Evolutionary conservation across 2,888 invertebrate species (phyloP).

Genomic region (Aspidiotus destructor): DNA sequence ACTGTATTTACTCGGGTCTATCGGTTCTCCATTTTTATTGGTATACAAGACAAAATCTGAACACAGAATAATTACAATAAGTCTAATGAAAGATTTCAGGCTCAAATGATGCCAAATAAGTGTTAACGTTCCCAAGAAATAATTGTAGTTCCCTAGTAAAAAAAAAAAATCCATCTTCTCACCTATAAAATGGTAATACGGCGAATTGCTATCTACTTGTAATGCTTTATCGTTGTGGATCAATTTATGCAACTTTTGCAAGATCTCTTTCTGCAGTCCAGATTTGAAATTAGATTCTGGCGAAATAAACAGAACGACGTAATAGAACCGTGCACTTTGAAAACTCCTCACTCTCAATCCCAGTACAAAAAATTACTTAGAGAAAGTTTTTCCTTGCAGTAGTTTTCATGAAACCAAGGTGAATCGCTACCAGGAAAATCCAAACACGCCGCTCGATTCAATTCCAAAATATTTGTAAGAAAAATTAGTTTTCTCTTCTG

Average conservation of each 20-base stretch:
- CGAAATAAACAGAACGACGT: constrained; percentile 31
- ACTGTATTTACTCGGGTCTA: constrained; percentile 7
- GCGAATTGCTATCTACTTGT: constrained; percentile 41
- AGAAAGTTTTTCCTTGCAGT: constrained; percentile 46
- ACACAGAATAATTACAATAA: not conserved
- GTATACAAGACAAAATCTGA: constrained; percentile 10
- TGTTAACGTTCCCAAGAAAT: too few relatives aligned
- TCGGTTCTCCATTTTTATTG: not conserved
- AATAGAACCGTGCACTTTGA: constrained; percentile 2
- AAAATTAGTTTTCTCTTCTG: constrained; percentile 51
- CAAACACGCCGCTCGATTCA: constrained; percentile 54
- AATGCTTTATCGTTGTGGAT: constrained; percentile 39
- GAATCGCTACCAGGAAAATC: constrained; percentile 54
- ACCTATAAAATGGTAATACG: constrained; percentile 46
- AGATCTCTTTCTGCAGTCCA: constrained; percentile 37
- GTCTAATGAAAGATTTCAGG: too few relatives aligned
- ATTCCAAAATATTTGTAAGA: constrained; percentile 50
- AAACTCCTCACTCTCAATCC: not conserved
- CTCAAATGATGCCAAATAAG: too few relatives aligned
- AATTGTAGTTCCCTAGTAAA: constrained; percentile 31
- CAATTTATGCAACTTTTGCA: constrained; percentile 38
- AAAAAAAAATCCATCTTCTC: constrained; percentile 35
- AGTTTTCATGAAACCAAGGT: constrained; percentile 59
- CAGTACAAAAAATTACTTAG: constrained; percentile 42
- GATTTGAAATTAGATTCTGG: constrained; percentile 35